Evolutionary conservation across 2,797 vertebrate genomes (phyloP), one percentile per base, ranked within the genome.

Genomic region (Acipenser transmontanus): DNA sequence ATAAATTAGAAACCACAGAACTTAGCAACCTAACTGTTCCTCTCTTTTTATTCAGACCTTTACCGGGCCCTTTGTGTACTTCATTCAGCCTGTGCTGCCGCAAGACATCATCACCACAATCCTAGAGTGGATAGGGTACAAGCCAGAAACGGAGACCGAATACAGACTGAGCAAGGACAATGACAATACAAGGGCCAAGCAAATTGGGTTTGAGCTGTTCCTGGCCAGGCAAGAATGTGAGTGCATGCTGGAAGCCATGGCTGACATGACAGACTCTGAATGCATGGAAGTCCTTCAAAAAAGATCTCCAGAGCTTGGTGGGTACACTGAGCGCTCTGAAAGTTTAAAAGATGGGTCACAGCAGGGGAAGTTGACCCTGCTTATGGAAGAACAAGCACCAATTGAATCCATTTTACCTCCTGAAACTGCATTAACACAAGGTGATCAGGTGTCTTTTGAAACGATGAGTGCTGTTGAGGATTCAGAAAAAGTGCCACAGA

Each of bases 41-140:
- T 59, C 7, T 74, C 47, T 76, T 79, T 70, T 70, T 74, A 80
- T 79, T 47, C 79, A 95, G 93, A 93, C 89, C 0, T 93, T 92
- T 73, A 94, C 93, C 0, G 93, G 91, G 57, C 87, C 80, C 8
- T 97, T 93, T 81, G 89, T 93, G 59, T 95, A 94, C 85, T 79
- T 77, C 60, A 81, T 96, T 50, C 76, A 83, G 54, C 86, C 92
- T 1, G 83, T 84, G 67, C 79, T 95, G 71, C 87, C 87, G 48
- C 77, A 73, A 10, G 74, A 83, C 7, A 66, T 73, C 3, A 77
- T 90, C 11, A 79, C 80, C 69, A 78, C 74, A 0, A 69, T 93
- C 17, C 84, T 95, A 72, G 88, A 87, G 59, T 87, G 78, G 70
- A 88, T 95, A 48, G 93, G 92, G 56, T 95, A 94, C 57, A 63